phyloP scores from a whole-genome alignment of 2,113 vertebrate genomes.

The Tupaia chinensis region DNA sequence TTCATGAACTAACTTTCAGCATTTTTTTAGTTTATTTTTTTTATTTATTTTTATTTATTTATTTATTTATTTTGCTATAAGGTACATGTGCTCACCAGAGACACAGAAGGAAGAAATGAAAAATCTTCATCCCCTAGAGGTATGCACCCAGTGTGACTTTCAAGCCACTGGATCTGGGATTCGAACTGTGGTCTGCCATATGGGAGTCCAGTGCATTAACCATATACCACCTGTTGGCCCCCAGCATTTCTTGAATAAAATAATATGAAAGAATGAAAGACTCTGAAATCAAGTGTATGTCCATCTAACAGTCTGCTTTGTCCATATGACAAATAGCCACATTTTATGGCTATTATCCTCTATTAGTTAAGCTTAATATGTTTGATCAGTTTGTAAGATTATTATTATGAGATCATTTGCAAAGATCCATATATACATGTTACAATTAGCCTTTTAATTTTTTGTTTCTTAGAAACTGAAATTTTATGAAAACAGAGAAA shows the following conservation, averaged over 20 bases:
- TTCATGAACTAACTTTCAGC: background rate
- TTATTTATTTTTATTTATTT: too few species aligned
- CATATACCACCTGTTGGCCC: too few species aligned
- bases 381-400: background rate
- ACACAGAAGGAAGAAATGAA: too few species aligned
- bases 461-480: background rate
- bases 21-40: background rate
- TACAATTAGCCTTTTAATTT: background rate
- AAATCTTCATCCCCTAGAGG: too few species aligned
- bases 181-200: too few species aligned
- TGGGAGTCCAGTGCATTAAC: too few species aligned
- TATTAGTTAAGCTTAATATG: background rate
- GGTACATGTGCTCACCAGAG: too few species aligned
- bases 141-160: too few species aligned
- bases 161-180: too few species aligned
- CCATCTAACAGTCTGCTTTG: background rate
- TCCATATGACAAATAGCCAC: background rate
- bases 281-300: background rate
- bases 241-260: background rate
- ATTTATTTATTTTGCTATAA: too few species aligned
- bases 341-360: background rate
- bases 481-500: background rate
- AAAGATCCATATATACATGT: background rate
- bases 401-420: background rate
- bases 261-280: background rate